Base-by-base conservation (phyloP, 2,113 vertebrate genomes). In the Micronycteris hirsuta region DNA sequence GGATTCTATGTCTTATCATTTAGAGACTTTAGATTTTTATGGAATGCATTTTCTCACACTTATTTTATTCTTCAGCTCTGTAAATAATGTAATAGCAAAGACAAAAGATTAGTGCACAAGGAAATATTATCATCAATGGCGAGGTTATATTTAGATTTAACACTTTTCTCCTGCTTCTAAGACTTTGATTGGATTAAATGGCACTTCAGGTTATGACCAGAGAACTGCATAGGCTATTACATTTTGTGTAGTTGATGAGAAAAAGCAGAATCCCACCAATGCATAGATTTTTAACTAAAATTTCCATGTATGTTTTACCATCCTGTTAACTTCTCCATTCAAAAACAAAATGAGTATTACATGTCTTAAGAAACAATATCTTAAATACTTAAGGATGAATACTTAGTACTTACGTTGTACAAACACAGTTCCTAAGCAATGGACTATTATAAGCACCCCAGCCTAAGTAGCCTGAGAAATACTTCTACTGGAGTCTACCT, bases 151-250 rank as follows among this genome's bases (percentile, higher is more conserved):
- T 74, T 20, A 94, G 10, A 4, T 74, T 96, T 96, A 95, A 56
- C 86, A 38, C 26, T 96, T 45, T 97, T 92, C 73, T 70, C 90
- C 26, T 95, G 74, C 5, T 73, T 74, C 45, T 90, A 91, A 77
- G 24, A 91, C 17, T 90, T 90, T 11, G 3, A 85, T 83, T 96
- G 94, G 47, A 93, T 95, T 85, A 93, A 95, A 95, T 68, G 63
- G 38, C 31, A 96, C 61, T 95, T 97, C 58, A 95, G 38, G 94
- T 91, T 65, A 87, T 24, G 19, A 84, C 82, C 43, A 92, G 4
- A 91, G 31, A 92, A 49, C 33, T 70, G 2, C 24, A 76, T 3
- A 83, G 38, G 52, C 54, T 80, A 95, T 85, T 56, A 73, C 92
- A 76, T 38, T 49, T 31, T 61, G 84, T 38, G 63, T 14, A 95